These are phyloP conservation scores for Anser cygnoides DNA, from an alignment of 2,113 vertebrate genomes.

Conservation along the genomic window DNA sequence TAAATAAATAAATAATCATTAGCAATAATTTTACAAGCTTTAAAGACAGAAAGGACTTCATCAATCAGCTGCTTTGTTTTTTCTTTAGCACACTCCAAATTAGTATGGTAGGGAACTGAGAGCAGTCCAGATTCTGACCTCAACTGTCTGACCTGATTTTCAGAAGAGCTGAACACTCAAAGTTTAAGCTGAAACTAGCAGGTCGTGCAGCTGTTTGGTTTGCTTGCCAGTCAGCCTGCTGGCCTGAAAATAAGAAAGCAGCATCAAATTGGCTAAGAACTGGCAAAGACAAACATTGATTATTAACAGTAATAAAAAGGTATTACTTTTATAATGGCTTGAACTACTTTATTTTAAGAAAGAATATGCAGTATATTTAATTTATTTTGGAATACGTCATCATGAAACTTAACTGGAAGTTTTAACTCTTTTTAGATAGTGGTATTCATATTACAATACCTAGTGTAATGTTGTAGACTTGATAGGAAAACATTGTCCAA, in stretches of 20 bases:
- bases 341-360: not conserved
- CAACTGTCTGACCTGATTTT: not conserved
- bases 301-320: not conserved
- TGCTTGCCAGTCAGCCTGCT: constrained; percentile 9
- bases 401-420: not conserved
- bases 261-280: not conserved
- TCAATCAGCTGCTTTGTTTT: not conserved
- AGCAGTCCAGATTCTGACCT: constrained; percentile 19
- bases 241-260: constrained; percentile 14
- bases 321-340: not conserved
- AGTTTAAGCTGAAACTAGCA: not conserved
- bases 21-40: not conserved
- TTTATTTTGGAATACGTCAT: not conserved
- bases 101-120: not conserved
- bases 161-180: not conserved
- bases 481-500: not conserved
- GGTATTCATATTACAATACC: not conserved
- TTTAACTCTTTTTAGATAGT: not conserved
- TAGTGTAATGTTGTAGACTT: not conserved
- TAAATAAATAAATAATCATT: not conserved
- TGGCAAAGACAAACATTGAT: not conserved
- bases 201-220: constrained; percentile 21
- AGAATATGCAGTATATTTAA: not conserved
- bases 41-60: not conserved
- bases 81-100: not conserved